These are phyloP conservation scores for Perizoma flavofasciatum DNA, from an alignment of 2,888 invertebrate genomes.

Conservation along the genomic window DNA sequence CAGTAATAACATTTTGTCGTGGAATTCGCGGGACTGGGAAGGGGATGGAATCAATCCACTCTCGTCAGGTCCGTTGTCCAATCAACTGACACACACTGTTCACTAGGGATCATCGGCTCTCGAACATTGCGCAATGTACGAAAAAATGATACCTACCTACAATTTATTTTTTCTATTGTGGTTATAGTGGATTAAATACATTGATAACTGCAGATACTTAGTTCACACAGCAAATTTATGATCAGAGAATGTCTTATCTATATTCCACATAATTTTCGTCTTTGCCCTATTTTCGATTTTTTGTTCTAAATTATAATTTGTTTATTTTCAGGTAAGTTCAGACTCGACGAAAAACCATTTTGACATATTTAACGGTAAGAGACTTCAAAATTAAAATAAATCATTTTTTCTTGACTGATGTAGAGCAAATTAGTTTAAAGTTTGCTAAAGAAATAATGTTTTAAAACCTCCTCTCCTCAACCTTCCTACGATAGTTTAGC, in stretches of 20 bases:
- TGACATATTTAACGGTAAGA: neutral
- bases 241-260: neutral
- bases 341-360: neutral
- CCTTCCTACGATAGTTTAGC: slow-evolving; percentile 1
- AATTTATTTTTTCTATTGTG: too few species aligned
- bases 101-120: slow-evolving; percentile 67
- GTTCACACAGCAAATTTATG: neutral
- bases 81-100: slow-evolving; percentile 78
- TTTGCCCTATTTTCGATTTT: neutral
- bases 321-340: slow-evolving; percentile 34
- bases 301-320: slow-evolving; percentile 15
- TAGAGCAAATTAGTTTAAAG: too few species aligned
- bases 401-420: neutral
- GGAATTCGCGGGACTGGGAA: slow-evolving; percentile 51
- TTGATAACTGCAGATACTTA: neutral
- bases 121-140: slow-evolving; percentile 44
- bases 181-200: slow-evolving; percentile 15
- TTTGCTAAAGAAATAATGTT: too few species aligned
- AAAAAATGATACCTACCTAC: slow-evolving; percentile 35
- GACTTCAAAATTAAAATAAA: neutral
- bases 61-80: slow-evolving; percentile 76
- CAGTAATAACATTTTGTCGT: slow-evolving; percentile 73
- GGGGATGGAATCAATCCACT: slow-evolving; percentile 76
- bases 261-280: neutral
- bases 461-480: neutral